phyloP scores from a whole-genome alignment of 2,888 invertebrate species.

The Brenthis daphne region DNA sequence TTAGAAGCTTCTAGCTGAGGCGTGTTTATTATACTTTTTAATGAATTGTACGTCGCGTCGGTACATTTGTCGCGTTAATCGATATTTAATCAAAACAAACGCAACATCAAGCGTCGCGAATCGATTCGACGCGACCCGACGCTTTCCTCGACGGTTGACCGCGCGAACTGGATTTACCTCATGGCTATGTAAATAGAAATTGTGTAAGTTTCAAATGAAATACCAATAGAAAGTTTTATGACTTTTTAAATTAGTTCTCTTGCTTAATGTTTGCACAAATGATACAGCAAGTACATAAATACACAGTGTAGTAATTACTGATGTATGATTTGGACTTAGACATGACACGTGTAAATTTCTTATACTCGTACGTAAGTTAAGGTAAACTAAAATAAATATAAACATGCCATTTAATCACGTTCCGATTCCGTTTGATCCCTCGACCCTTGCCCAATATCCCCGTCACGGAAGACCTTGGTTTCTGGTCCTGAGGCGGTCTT shows the following conservation, averaged over 20 bases:
- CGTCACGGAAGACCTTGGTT: constrained; percentile 74
- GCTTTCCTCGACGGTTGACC: constrained; percentile 45
- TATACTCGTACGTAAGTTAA: too few relatives aligned
- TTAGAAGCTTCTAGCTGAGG: too few relatives aligned
- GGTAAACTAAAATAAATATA: not conserved
- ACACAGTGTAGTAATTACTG: not conserved
- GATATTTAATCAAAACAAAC: constrained; percentile 60
- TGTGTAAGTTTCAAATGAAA: constrained; percentile 34
- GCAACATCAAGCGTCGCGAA: constrained; percentile 55
- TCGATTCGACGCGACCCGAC: constrained; percentile 54
- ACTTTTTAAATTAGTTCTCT: constrained; percentile 13
- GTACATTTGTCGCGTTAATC: constrained; percentile 48
- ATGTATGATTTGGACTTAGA: too few relatives aligned
- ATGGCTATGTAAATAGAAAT: constrained; percentile 36
- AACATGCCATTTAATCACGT: constrained; percentile 39
- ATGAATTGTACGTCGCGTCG: constrained; percentile 4
- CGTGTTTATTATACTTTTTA: too few relatives aligned
- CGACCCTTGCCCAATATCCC: constrained; percentile 63
- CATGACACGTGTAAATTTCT: too few relatives aligned
- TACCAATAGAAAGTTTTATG: constrained; percentile 33
- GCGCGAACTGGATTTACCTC: constrained; percentile 35
- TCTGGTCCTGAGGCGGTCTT: constrained; percentile 53
- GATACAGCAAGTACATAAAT: not conserved
- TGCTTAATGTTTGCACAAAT: constrained; percentile 11
- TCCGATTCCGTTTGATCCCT: constrained; percentile 62